Conservation (phyloP, 2,888 invertebrate species). For the Hanleya hanleyi region DNA sequence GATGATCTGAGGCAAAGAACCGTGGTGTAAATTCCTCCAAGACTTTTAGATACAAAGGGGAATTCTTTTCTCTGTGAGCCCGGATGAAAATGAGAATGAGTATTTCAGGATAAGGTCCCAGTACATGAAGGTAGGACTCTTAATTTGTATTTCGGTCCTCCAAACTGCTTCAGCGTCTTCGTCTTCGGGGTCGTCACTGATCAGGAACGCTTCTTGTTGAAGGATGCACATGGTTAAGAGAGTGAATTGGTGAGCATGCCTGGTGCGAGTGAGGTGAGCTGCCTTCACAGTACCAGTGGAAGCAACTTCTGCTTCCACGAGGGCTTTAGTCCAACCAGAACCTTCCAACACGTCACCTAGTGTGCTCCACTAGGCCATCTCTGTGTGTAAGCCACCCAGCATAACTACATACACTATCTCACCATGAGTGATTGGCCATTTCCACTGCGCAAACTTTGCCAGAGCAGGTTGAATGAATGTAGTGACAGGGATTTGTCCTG, state of each 20-base stretch:
- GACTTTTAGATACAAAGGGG: conserved; percentile 18
- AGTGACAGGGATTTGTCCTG: too few species aligned
- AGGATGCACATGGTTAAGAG: not conserved
- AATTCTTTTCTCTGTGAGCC: not conserved
- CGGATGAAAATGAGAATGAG: not conserved
- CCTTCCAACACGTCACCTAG: too few species aligned
- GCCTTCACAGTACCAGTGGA: too few species aligned
- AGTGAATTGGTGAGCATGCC: not conserved
- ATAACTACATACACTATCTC: too few species aligned
- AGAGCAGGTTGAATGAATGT: too few species aligned
- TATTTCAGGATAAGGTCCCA: not conserved
- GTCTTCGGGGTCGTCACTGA: not conserved
- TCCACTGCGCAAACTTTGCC: too few species aligned
- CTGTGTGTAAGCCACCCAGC: too few species aligned
- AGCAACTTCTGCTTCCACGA: too few species aligned
- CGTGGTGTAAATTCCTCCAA: conserved; percentile 15
- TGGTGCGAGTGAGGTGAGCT: not conserved
- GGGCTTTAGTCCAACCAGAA: too few species aligned
- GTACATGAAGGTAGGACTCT: not conserved
- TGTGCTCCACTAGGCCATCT: too few species aligned
- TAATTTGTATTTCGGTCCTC: not conserved
- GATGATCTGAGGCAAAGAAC: not conserved
- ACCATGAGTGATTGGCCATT: too few species aligned
- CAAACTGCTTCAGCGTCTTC: not conserved
- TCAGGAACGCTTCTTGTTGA: not conserved